A percentile compares a stretch with the other conserved stretches of the same genome.
phyloP scores from a whole-genome alignment of 1,140 invertebrate species.

The Bombus haemorrhoidalis region DNA sequence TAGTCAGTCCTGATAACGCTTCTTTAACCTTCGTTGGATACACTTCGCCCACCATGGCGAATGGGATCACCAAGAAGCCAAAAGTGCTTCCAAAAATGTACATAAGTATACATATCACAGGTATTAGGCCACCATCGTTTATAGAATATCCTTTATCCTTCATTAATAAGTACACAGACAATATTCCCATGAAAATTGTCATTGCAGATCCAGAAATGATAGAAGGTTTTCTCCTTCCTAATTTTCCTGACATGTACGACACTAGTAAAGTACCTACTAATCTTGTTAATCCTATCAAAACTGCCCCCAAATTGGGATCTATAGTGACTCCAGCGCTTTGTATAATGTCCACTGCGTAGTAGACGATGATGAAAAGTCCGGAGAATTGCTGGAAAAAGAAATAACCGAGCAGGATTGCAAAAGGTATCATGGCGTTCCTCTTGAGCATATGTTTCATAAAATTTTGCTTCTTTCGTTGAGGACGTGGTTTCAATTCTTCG shows the following conservation, averaged over 20 bases:
- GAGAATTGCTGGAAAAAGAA: constrained; percentile 92
- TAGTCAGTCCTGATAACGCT: constrained; percentile 86
- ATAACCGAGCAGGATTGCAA: constrained; percentile 85
- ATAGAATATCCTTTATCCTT: constrained; percentile 68
- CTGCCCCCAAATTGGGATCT: constrained; percentile 84
- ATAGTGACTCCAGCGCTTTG: constrained; percentile 83
- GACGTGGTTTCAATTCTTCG: constrained; percentile 67
- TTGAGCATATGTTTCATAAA: constrained; percentile 76
- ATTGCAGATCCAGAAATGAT: constrained; percentile 86
- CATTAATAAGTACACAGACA: constrained; percentile 82
- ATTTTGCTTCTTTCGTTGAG: constrained; percentile 66
- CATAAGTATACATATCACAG: constrained; percentile 82
- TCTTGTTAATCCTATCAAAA: constrained; percentile 84
- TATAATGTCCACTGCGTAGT: constrained; percentile 88
- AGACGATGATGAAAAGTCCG: constrained; percentile 90
- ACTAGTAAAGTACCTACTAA: constrained; percentile 83
- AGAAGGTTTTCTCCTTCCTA: constrained; percentile 83
- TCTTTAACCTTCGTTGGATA: constrained; percentile 87
- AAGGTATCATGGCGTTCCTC: constrained; percentile 85
- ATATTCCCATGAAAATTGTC: constrained; percentile 83
- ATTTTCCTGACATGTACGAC: constrained; percentile 83
- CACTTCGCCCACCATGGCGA: constrained; percentile 90
- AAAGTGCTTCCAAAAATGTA: constrained; percentile 86
- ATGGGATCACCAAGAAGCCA: constrained; percentile 87
- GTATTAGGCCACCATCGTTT: constrained; percentile 74